Evolutionary conservation across 1,140 invertebrate species (phyloP).

Genomic region (Capitella teleta): DNA sequence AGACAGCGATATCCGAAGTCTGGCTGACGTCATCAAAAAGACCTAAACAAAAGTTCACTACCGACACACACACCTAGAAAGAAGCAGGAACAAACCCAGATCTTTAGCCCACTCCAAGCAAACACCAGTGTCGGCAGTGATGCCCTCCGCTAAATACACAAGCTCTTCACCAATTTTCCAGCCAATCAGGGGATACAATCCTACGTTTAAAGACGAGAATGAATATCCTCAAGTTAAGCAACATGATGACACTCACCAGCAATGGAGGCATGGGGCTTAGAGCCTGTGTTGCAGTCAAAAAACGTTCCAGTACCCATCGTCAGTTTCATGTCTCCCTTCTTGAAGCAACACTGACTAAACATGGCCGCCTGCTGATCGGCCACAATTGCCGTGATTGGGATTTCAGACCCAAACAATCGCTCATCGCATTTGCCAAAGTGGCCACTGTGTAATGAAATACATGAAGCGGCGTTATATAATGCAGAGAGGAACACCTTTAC

Average conservation of each 20-base stretch:
- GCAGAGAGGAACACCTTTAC: conserved; percentile 15
- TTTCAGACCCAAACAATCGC: conserved; percentile 59
- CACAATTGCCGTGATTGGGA: conserved; percentile 64
- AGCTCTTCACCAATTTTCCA: conserved; percentile 52
- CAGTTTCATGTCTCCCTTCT: conserved; percentile 70
- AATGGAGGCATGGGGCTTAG: conserved; percentile 62
- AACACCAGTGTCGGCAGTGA: conserved; percentile 73
- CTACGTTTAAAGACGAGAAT: conserved; percentile 38
- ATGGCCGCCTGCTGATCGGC: conserved; percentile 68
- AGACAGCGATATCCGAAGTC: conserved; percentile 57
- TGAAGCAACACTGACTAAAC: conserved; percentile 80
- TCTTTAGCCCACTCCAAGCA: conserved; percentile 74
- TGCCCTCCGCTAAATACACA: conserved; percentile 70
- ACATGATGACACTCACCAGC: conserved; percentile 29
- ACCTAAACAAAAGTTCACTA: conserved; percentile 49
- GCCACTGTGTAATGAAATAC: conserved; percentile 40
- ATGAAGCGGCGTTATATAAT: not conserved
- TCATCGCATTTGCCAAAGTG: conserved; percentile 54
- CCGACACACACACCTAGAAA: not conserved
- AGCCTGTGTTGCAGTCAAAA: conserved; percentile 75
- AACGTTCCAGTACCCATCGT: conserved; percentile 93
- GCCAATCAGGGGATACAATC: conserved; percentile 78
- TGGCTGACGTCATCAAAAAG: conserved; percentile 59
- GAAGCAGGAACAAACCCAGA: conserved; percentile 49
- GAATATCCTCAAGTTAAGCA: no score